These are phyloP conservation scores for Gordius sp. DNA, from an alignment of 2,888 invertebrate genomes.

Conservation along the genomic window DNA sequence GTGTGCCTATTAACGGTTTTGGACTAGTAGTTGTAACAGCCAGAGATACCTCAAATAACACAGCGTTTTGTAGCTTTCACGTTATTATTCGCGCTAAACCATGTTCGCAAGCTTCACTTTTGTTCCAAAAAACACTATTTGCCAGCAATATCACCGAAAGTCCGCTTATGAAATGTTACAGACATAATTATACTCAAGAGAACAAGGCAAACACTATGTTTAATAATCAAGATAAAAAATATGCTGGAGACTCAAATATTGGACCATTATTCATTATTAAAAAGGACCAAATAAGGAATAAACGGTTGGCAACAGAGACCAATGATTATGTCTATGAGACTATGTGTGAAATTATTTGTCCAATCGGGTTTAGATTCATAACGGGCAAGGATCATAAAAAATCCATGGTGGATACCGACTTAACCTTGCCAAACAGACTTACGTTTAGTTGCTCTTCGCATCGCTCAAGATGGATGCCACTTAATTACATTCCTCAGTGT, in stretches of 20 bases:
- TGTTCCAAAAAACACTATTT: too few relatives aligned
- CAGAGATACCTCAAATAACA: constrained; percentile 56
- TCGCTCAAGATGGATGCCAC: background rate
- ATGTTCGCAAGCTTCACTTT: background rate
- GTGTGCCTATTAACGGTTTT: too few relatives aligned
- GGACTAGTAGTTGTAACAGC: constrained; percentile 52
- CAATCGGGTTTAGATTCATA: background rate
- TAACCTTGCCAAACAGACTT: too few relatives aligned
- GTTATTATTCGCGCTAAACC: constrained; percentile 28
- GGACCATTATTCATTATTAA: too few relatives aligned
- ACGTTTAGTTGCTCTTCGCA: background rate
- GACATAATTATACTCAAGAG: too few relatives aligned
- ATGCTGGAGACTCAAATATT: too few relatives aligned
- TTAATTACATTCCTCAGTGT: constrained; percentile 2
- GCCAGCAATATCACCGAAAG: too few relatives aligned
- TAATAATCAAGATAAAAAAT: too few relatives aligned
- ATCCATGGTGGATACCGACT: too few relatives aligned
- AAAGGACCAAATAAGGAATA: background rate
- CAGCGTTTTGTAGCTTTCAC: constrained; percentile 69
- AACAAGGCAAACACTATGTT: too few relatives aligned
- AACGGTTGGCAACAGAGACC: background rate
- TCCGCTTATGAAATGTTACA: too few relatives aligned
- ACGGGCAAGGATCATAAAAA: too few relatives aligned
- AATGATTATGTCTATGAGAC: background rate
- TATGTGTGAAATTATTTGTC: background rate